Conservation (phyloP, 2,797 vertebrate genomes). For the Hozukius guyotensis region DNA sequence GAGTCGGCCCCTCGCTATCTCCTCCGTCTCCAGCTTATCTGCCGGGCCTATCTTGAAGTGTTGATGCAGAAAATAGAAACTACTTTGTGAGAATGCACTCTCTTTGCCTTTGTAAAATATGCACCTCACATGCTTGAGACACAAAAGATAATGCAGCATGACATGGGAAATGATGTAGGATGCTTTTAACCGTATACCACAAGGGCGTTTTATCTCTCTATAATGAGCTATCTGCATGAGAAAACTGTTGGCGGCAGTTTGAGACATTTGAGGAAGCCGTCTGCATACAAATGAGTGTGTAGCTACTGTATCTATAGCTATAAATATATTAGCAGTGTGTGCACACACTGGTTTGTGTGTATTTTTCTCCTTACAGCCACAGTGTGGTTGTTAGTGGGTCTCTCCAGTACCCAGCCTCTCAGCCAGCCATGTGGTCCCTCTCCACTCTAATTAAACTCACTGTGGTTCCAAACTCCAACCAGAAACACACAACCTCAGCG, state of each 20-base stretch:
- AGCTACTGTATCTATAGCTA: constrained; percentile 43
- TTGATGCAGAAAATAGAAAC: constrained; percentile 64
- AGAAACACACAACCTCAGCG: constrained; percentile 56
- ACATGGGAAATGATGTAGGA: constrained; percentile 25
- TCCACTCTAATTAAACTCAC: constrained; percentile 78
- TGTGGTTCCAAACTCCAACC: constrained; percentile 68
- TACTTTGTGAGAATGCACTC: constrained; percentile 27
- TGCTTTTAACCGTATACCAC: constrained; percentile 39
- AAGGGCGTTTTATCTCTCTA: constrained; percentile 22
- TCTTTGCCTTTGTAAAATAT: constrained; percentile 21
- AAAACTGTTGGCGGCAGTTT: constrained; percentile 13
- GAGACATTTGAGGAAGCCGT: constrained; percentile 26
- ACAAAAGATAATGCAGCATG: constrained; percentile 25
- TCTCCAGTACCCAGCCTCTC: constrained; percentile 41
- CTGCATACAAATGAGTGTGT: constrained; percentile 57
- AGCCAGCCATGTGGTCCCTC: constrained; percentile 67
- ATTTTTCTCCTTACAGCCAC: neutral
- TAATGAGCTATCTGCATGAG: constrained; percentile 42
- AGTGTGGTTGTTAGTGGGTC: constrained; percentile 40
- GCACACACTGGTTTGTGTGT: neutral
- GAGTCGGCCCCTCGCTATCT: constrained; percentile 44
- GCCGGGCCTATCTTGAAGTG: constrained; percentile 67
- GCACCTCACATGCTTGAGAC: constrained; percentile 1
- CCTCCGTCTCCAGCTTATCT: constrained; percentile 64
- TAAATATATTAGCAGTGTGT: constrained; percentile 40